phyloP scores from a whole-genome alignment of 2,888 invertebrate genomes.

The Troides aeacus region DNA sequence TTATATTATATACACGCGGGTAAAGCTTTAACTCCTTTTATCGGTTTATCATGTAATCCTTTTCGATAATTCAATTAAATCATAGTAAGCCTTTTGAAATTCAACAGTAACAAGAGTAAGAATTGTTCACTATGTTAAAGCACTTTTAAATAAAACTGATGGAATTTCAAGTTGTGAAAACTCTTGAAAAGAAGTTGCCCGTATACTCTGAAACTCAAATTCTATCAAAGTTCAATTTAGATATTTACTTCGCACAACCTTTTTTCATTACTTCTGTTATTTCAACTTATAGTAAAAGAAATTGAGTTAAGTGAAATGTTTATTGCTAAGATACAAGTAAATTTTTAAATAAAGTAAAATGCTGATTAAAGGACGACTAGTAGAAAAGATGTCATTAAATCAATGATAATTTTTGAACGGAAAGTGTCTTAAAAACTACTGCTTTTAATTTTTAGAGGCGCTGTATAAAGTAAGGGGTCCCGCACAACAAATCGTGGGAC shows the following conservation, averaged over 20 bases:
- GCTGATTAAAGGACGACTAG: too few relatives aligned
- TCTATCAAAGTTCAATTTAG: slow-evolving; percentile 2
- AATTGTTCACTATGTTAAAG: background rate
- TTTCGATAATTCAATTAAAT: background rate
- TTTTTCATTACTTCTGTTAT: slow-evolving; percentile 7
- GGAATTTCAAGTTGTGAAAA: slow-evolving; percentile 2
- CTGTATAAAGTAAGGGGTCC: too few relatives aligned
- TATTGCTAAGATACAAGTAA: too few relatives aligned
- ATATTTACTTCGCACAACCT: background rate
- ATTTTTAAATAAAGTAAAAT: too few relatives aligned
- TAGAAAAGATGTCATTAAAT: too few relatives aligned
- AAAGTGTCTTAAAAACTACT: too few relatives aligned
- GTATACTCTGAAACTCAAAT: background rate
- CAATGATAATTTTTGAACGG: too few relatives aligned
- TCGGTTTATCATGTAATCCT: background rate
- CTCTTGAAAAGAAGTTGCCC: background rate
- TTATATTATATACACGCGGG: too few relatives aligned
- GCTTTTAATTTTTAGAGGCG: too few relatives aligned
- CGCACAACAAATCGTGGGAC: too few relatives aligned
- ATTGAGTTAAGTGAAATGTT: background rate
- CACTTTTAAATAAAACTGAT: slow-evolving; percentile 4
- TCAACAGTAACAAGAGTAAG: background rate
- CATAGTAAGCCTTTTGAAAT: background rate
- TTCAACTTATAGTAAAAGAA: background rate
- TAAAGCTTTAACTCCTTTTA: too few relatives aligned